Evolutionary conservation across 2,797 vertebrate species (phyloP).

Genomic region (Lepidocolaptes lacrymiger): DNA sequence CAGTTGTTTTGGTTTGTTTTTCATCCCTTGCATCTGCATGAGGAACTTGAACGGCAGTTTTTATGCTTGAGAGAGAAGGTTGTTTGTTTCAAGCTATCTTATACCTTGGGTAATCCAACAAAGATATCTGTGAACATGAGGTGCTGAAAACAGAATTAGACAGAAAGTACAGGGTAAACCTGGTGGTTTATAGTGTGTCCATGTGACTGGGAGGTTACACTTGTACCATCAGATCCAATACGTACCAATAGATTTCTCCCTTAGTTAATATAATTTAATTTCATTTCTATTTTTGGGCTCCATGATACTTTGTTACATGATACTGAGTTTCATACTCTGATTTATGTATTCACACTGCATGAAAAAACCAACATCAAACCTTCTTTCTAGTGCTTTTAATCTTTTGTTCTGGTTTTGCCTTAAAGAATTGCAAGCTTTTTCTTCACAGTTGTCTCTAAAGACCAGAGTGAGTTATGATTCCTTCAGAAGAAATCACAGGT

Average conservation of each 20-base stretch:
- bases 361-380: rapidly evolving
- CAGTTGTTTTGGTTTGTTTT: neutral
- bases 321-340: neutral
- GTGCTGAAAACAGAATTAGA: neutral
- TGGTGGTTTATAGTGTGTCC: neutral
- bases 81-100: neutral
- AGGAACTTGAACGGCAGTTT: neutral
- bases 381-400: neutral
- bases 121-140: neutral
- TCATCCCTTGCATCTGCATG: neutral
- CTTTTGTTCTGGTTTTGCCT: neutral
- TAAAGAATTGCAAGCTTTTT: neutral
- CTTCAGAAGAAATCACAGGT: neutral
- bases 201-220: neutral
- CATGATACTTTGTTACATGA: neutral
- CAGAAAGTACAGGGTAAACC: neutral
- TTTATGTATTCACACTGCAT: neutral
- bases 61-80: neutral
- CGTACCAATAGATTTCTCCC: neutral
- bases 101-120: neutral
- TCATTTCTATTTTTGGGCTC: neutral
- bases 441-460: neutral
- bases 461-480: neutral
- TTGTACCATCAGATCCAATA: neutral
- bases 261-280: neutral